A percentile compares a stretch with the other conserved stretches of the same genome.
phyloP scores from a whole-genome alignment of 2,888 invertebrate genomes.

The Erebia palarica region DNA sequence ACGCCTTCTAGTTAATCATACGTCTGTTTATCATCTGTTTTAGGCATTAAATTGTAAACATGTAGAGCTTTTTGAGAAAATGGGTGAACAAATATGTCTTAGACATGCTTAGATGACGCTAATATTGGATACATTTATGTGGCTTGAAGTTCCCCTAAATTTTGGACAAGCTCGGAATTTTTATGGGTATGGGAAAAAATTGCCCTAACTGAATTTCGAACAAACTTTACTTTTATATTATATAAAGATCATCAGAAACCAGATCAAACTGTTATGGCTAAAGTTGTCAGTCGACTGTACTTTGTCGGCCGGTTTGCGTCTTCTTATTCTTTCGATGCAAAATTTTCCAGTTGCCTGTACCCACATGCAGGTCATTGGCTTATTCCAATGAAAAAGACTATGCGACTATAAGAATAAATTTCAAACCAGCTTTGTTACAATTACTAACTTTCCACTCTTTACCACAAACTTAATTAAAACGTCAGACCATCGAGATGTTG shows the following conservation, averaged over 20 bases:
- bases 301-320: not conserved
- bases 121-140: not conserved
- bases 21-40: conserved; percentile 17
- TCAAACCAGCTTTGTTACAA: not conserved
- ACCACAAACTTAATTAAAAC: too few relatives aligned
- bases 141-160: not conserved
- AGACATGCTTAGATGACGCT: conserved; percentile 1
- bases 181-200: not conserved
- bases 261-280: not conserved
- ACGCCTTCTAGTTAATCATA: conserved; percentile 27
- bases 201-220: not conserved
- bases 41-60: conserved; percentile 26
- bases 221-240: too few relatives aligned
- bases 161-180: not conserved
- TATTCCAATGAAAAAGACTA: not conserved
- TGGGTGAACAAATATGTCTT: conserved; percentile 15
- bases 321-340: not conserved
- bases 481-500: too few relatives aligned
- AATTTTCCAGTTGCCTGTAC: conserved; percentile 1
- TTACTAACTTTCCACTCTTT: not conserved
- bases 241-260: not conserved
- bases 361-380: not conserved
- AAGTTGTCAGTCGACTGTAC: not conserved
- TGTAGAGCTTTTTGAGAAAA: conserved; percentile 22
- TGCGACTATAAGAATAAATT: not conserved